Evolutionary conservation across 2,888 invertebrate genomes (phyloP), one percentile per base, ranked within the genome.

Genomic region (Tubulanus polymorphus): DNA sequence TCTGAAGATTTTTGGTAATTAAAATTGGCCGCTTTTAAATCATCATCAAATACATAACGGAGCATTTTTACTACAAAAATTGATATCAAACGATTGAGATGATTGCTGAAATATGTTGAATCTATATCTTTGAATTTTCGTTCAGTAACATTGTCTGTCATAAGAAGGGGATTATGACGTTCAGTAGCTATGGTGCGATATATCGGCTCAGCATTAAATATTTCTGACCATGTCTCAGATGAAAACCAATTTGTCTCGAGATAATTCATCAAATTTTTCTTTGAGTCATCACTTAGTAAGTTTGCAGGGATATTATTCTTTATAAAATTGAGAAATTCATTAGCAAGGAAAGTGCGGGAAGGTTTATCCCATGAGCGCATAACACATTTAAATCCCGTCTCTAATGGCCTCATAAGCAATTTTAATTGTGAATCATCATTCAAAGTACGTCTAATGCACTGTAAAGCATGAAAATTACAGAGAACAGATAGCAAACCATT

Each of bases 91-190:
- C 27, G 47, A 29, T 49, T 49, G 10, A 35, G 32, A 12, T 54
- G 20, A 3, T 25, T 27, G 18, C 37, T 29, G n/a, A 54, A 50
- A 20, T 41, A 25, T 15, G 35, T 49, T 12, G 32, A 35, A 26
- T 50, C 50, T 37, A 54, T 50, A 23, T 49, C 54, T 25, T 26
- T 23, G 18, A 53, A 53, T 25, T 53, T 53, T 3, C 48, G 27
- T 25, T 53, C 53, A 20, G 53, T 53, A 12, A 48, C 30, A 29
- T 53, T 53, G 45, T 53, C 48, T 29, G 52, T 52, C 45, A 53
- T 29, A 48, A 48, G 15, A 20, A 53, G 25, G 12, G 53, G 53
- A 27, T 53, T 53, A n/a, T 48, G n/a, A 15, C 53, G 28, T 18
- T 53, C 53, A 23, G 26, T 20, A 28, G 15, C 18, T 15, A 25